A percentile compares a stretch with the other conserved stretches of the same genome.
Evolutionary conservation across 1,140 invertebrate genomes (phyloP).

Genomic region (Drosophila mayri): DNA sequence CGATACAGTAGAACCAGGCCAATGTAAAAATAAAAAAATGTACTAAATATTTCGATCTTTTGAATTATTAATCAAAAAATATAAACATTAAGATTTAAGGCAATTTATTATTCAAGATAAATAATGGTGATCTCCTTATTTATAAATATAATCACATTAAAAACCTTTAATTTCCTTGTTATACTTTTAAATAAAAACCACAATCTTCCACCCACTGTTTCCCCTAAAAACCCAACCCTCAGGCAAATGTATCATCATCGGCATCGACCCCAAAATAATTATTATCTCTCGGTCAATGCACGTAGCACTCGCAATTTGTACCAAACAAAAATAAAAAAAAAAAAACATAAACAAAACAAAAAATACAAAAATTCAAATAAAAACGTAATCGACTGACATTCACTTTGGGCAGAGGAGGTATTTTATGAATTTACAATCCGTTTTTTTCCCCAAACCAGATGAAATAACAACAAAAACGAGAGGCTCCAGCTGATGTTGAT

Average conservation of each 20-base stretch:
- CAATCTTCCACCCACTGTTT: not conserved
- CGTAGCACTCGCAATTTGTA: constrained; percentile 44
- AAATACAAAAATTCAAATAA: constrained; percentile 20
- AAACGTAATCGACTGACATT: constrained; percentile 59
- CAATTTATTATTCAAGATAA: not conserved
- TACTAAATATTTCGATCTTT: not conserved
- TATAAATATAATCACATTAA: no score
- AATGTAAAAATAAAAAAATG: not conserved
- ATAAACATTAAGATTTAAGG: no score
- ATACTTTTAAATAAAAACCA: not conserved
- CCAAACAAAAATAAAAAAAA: constrained; percentile 32
- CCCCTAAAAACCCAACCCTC: constrained; percentile 24
- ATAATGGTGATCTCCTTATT: not conserved
- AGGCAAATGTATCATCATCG: constrained; percentile 57
- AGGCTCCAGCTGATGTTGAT: constrained; percentile 31
- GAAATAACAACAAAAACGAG: constrained; percentile 36
- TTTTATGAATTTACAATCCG: constrained; percentile 43
- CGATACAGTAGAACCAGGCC: constrained; percentile 10
- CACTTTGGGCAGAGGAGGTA: constrained; percentile 60
- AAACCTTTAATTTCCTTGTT: no score
- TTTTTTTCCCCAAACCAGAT: constrained; percentile 46
- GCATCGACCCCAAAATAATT: constrained; percentile 46
- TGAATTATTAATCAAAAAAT: not conserved
- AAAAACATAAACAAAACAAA: constrained; percentile 22
- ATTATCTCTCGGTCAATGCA: constrained; percentile 60